Percentiles rank a stretch among this genome's conserved stretches.
These are phyloP conservation scores for Patiria pectinifera DNA, from an alignment of 53 echinoderm and acorn worm genomes.

Conservation along the genomic window DNA sequence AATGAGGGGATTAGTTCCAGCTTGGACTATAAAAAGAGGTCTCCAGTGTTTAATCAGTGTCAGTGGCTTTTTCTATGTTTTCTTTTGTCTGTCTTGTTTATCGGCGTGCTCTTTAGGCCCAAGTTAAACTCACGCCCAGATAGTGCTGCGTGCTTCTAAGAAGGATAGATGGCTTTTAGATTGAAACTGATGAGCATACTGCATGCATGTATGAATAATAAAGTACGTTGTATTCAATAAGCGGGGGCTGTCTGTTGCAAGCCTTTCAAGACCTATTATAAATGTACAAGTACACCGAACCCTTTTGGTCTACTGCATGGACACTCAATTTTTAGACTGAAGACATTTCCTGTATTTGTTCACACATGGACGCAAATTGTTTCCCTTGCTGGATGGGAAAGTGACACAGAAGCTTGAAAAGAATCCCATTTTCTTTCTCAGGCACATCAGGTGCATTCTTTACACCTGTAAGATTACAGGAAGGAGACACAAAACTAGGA, in stretches of 20 bases:
- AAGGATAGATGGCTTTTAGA: no score
- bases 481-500: neutral
- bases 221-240: no score
- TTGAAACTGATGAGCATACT: no score
- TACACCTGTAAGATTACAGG: neutral
- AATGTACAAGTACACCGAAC: no score
- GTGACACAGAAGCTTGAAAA: neutral
- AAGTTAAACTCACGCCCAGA: no score
- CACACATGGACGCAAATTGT: neutral
- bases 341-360: neutral
- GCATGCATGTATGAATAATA: no score
- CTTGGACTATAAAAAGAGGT: neutral
- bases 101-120: neutral
- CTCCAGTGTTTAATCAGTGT: neutral
- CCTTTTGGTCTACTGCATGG: no score
- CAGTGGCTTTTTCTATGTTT: neutral
- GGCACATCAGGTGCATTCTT: neutral
- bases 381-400: neutral
- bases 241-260: no score
- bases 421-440: neutral
- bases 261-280: no score
- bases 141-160: no score
- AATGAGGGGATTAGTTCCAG: slow-evolving; percentile 16
- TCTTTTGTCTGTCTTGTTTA: neutral
- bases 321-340: no score